Evolutionary conservation across 2,797 vertebrate genomes (phyloP).

Genomic region (Dendrocincla fuliginosa): DNA sequence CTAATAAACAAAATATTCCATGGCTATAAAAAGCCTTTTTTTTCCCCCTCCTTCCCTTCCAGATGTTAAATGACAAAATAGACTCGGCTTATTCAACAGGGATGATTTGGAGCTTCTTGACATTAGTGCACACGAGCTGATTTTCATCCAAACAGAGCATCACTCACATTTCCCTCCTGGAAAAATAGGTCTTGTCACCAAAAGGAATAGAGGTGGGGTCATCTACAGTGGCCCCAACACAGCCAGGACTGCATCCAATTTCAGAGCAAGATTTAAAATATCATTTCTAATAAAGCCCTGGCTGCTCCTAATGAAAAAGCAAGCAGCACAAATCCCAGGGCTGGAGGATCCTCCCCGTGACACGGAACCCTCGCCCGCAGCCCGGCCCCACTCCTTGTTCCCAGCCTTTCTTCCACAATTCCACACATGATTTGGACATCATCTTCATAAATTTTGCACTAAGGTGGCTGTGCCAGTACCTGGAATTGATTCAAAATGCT

Average conservation of each 20-base stretch:
- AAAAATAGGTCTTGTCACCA: neutral
- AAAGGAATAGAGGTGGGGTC: neutral
- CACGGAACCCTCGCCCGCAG: neutral
- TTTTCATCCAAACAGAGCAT: neutral
- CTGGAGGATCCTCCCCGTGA: neutral
- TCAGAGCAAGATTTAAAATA: conserved; percentile 11
- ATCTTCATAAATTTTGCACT: conserved; percentile 78
- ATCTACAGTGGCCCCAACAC: neutral
- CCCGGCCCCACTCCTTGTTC: neutral
- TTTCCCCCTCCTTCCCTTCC: neutral
- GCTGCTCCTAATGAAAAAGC: neutral
- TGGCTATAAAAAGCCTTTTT: neutral
- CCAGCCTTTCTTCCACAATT: conserved; percentile 49
- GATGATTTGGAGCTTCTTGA: neutral
- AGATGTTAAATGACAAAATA: conserved; percentile 2
- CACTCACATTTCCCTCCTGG: neutral
- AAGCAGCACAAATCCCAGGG: neutral
- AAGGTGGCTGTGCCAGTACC: conserved; percentile 66
- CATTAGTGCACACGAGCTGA: neutral
- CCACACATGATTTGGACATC: conserved; percentile 66
- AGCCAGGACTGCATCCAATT: neutral
- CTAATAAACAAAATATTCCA: conserved; percentile 7
- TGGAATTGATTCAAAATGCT: conserved; percentile 76
- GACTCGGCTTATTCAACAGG: neutral
- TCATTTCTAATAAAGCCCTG: conserved; percentile 14